Evolutionary conservation across 2,113 vertebrate species (phyloP).

Genomic region (Gymnarchus niloticus): DNA sequence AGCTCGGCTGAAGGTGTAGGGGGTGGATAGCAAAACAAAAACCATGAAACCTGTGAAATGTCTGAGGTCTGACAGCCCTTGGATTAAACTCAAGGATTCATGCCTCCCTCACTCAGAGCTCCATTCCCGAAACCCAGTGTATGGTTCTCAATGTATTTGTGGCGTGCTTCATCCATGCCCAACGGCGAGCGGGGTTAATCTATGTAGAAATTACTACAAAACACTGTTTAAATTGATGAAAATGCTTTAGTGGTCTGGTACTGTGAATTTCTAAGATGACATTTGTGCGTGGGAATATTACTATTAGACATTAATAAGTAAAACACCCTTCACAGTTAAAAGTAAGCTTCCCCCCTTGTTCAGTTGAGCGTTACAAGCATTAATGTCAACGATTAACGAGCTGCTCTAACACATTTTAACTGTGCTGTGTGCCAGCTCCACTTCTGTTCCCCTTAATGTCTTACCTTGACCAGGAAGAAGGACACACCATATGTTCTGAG

Average conservation of each 20-base stretch:
- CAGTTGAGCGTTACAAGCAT: background rate
- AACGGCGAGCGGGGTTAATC: background rate
- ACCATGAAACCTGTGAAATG: background rate
- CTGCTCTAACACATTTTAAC: background rate
- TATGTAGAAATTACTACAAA: background rate
- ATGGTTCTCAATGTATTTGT: background rate
- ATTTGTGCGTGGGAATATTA: background rate
- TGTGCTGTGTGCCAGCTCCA: background rate
- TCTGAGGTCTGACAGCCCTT: too few relatives aligned
- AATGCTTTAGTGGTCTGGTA: background rate
- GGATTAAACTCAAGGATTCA: too few relatives aligned
- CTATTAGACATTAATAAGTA: background rate
- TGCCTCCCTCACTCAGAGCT: background rate
- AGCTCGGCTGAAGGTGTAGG: background rate
- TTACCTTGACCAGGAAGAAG: conserved; percentile 96
- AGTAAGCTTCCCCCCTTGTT: background rate
- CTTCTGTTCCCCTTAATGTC: background rate
- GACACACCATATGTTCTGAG: conserved; percentile 91
- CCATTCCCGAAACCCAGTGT: background rate
- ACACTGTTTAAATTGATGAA: background rate
- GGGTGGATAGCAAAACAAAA: background rate
- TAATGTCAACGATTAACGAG: too few relatives aligned
- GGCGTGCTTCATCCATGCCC: background rate
- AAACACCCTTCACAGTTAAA: background rate
- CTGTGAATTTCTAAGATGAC: background rate